Base-by-base conservation (phyloP, 37 sponge, comb jelly and placozoan genomes). In the Bolinopsis microptera region DNA sequence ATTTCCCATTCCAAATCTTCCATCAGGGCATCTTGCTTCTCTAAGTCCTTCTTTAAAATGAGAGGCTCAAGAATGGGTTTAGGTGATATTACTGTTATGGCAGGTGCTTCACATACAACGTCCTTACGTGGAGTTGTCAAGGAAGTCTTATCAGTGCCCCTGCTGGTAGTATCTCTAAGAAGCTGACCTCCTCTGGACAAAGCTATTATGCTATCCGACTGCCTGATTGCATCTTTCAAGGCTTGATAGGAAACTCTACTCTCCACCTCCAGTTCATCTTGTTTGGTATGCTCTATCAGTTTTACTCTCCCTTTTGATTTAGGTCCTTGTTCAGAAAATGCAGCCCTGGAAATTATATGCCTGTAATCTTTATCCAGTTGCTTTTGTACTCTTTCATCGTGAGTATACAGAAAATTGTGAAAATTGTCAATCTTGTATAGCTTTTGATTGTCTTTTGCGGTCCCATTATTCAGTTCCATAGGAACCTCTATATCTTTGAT, bases 1-100 rank as follows among this genome's bases (percentile, higher is more conserved):
- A 86, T 86, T 40, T 86, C 90, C 90, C 90, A 86, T 23, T 86
- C 38, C 26, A 86, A 41, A 3, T 86, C 90, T 27, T 86, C 61
- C 61, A 86, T 86, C 22, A 86, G 26, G n/a, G 90, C 90, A 41
- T 28, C 61, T 40, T 86, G 90, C 28, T 34, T 38, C 3, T 39
- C 90, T 0, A 86, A 22, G 24, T 86, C 90, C 31, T 86, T 86
- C 18, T 86, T 13, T 13, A 41, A 30, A 3, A 86, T 34, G 13
- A 86, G 90, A n/a, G 90, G 90, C 25, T 39, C 61, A 41, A 86
- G 61, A 9, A 86, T 3, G 24, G 26, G 41, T 3, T 86, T 39
- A 2, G 41, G 28, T 38, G 8, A n/a, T 28, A n/a, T 23, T 24
- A 24, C 18, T 8, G 25, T 3, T 24, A 30, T 23, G n/a, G 24